A percentile compares a stretch with the other conserved stretches of the same genome.
These are phyloP conservation scores for Morbakka virulenta DNA, from an alignment of 30 jellyfish, hydroid and myxozoan species.

Conservation along the genomic window DNA sequence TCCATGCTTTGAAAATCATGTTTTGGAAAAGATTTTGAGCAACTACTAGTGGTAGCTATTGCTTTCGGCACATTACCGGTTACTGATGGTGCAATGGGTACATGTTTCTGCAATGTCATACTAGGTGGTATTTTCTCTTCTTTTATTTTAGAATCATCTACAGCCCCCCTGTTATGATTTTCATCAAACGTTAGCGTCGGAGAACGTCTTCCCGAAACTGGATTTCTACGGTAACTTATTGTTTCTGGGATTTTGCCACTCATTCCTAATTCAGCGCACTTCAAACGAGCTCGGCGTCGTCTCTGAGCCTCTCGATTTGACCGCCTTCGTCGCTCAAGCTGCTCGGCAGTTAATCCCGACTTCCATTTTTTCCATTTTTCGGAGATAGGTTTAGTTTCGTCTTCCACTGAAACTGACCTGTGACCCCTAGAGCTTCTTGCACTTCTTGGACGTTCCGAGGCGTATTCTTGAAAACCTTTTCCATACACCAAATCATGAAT, in stretches of 20 bases:
- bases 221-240: background rate
- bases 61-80: background rate
- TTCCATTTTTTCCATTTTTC: constrained; percentile 57
- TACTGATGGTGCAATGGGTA: background rate
- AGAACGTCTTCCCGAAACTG: background rate
- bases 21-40: background rate
- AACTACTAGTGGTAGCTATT: background rate
- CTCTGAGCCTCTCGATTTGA: constrained; percentile 98
- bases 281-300: constrained; percentile 83
- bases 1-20: background rate
- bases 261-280: background rate
- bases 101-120: background rate
- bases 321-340: constrained; percentile 84
- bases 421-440: background rate
- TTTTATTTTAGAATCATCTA: background rate
- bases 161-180: background rate
- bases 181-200: background rate
- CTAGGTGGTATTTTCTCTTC: background rate
- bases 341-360: constrained; percentile 67
- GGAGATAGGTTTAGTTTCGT: background rate
- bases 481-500: background rate
- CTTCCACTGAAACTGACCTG: background rate
- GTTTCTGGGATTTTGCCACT: background rate
- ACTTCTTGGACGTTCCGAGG: background rate
- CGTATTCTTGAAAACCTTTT: background rate